phyloP scores from a whole-genome alignment of 2,797 vertebrate species.

The Atherinosoma microstoma region DNA sequence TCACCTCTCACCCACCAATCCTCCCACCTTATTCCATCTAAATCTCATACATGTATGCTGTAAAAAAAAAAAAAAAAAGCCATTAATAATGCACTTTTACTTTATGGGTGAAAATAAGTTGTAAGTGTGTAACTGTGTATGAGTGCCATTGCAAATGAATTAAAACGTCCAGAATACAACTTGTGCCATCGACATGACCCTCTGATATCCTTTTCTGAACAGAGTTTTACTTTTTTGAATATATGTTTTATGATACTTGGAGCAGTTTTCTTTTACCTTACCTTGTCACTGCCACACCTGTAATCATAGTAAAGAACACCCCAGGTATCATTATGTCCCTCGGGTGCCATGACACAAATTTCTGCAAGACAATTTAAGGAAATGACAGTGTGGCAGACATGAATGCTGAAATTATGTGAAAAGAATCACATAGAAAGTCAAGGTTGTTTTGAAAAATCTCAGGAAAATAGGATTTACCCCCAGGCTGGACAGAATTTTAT shows the following conservation, averaged over 20 bases:
- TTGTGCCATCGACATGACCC: neutral
- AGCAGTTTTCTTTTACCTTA: constrained; percentile 13
- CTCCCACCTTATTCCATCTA: constrained; percentile 21
- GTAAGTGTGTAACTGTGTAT: neutral
- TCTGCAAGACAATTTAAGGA: constrained; percentile 17
- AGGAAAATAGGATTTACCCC: constrained; percentile 49
- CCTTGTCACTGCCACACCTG: constrained; percentile 43
- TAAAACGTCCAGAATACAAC: neutral
- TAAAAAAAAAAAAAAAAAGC: neutral
- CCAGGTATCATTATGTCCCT: constrained; percentile 30
- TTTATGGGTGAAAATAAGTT: constrained; percentile 13
- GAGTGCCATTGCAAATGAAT: constrained; percentile 21
- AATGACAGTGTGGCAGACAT: constrained; percentile 10
- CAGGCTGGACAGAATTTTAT: constrained; percentile 24
- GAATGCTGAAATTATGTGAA: constrained; percentile 40
- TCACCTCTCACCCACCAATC: constrained; percentile 41
- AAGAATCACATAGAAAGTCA: constrained; percentile 20
- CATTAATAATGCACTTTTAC: constrained; percentile 25
- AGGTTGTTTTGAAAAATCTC: constrained; percentile 44
- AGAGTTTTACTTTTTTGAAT: neutral
- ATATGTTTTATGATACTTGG: constrained; percentile 10
- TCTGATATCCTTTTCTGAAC: neutral
- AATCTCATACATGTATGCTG: constrained; percentile 30
- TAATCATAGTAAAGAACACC: constrained; percentile 43
- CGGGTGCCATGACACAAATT: constrained; percentile 47